Evolutionary conservation across 2,113 vertebrate genomes (phyloP).

Genomic region (Podarcis raffonei): DNA sequence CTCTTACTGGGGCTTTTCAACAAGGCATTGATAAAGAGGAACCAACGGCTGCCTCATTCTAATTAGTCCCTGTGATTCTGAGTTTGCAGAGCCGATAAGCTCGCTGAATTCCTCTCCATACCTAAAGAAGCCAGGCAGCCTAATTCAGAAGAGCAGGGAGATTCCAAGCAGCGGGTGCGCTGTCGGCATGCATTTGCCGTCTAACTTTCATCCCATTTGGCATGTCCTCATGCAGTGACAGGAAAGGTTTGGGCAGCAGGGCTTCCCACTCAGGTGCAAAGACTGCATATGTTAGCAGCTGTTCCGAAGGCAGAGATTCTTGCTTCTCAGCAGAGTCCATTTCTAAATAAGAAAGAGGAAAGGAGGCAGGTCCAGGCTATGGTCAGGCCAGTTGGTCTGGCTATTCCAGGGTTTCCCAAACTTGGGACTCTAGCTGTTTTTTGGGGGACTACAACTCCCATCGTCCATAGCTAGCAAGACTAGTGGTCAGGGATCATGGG

Average conservation of each 20-base stretch:
- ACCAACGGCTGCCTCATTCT: conserved; percentile 7
- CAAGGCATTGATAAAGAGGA: neutral
- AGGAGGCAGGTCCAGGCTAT: neutral
- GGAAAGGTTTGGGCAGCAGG: neutral
- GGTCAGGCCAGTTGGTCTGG: neutral
- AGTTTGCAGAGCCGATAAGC: conserved; percentile 26
- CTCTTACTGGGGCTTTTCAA: conserved; percentile 13
- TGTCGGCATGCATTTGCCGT: neutral
- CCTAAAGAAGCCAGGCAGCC: neutral
- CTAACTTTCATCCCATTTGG: conserved; percentile 48
- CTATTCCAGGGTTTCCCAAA: no score
- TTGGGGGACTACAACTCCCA: no score
- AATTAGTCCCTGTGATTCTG: conserved; percentile 26
- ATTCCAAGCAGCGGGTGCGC: conserved; percentile 2
- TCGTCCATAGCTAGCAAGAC: no score
- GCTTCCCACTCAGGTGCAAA: conserved; percentile 21
- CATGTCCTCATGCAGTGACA: conserved; percentile 36
- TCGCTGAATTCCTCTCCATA: conserved; percentile 4
- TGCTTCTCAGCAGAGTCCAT: neutral
- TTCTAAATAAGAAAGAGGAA: neutral
- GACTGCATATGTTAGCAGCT: fast-evolving
- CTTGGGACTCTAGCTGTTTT: no score
- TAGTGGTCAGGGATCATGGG: no score
- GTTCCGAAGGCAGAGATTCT: neutral
- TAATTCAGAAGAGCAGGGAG: conserved; percentile 29